A percentile compares a stretch with the other conserved stretches of the same genome.
These are phyloP conservation scores for Drosophila pallidifrons DNA, from an alignment of 1,140 invertebrate genomes.

Conservation along the genomic window DNA sequence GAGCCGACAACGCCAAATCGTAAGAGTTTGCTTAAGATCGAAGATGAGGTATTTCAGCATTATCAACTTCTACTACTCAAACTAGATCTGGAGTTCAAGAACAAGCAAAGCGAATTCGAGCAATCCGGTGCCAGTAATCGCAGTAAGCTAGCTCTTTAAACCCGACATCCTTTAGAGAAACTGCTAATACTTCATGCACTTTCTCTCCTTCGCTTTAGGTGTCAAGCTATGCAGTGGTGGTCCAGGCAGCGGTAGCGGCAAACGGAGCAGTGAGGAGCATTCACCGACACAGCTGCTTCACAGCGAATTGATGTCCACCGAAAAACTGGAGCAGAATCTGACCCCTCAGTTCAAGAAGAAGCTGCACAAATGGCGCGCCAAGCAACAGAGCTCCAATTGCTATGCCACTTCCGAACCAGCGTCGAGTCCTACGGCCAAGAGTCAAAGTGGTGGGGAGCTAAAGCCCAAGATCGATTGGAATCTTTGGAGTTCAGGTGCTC, in stretches of 20 bases:
- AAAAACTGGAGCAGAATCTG: conserved; percentile 88
- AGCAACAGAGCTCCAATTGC: conserved; percentile 85
- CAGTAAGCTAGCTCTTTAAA: conserved; percentile 45
- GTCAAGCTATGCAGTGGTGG: conserved; percentile 56
- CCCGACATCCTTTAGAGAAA: background rate
- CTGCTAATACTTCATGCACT: background rate
- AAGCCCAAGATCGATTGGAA: conserved; percentile 90
- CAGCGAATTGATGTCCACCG: conserved; percentile 68
- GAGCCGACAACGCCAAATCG: conserved; percentile 79
- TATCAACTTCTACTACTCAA: conserved; percentile 89
- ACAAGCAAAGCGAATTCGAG: conserved; percentile 91
- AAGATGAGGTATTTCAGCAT: conserved; percentile 87
- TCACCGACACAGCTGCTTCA: conserved; percentile 66
- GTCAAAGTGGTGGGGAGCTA: conserved; percentile 74
- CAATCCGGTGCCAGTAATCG: conserved; percentile 60
- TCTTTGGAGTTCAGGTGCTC: conserved; percentile 87
- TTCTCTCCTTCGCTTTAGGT: conserved; percentile 15
- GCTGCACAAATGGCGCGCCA: conserved; percentile 93
- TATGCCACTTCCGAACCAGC: conserved; percentile 68
- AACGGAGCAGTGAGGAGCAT: conserved; percentile 72
- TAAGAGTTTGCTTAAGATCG: conserved; percentile 73
- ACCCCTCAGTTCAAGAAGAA: conserved; percentile 93
- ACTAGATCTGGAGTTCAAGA: conserved; percentile 90
- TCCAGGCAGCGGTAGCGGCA: conserved; percentile 78
- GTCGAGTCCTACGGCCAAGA: conserved; percentile 83